phyloP scores from a whole-genome alignment of 2,113 vertebrate genomes.

The Regulus satrapa region DNA sequence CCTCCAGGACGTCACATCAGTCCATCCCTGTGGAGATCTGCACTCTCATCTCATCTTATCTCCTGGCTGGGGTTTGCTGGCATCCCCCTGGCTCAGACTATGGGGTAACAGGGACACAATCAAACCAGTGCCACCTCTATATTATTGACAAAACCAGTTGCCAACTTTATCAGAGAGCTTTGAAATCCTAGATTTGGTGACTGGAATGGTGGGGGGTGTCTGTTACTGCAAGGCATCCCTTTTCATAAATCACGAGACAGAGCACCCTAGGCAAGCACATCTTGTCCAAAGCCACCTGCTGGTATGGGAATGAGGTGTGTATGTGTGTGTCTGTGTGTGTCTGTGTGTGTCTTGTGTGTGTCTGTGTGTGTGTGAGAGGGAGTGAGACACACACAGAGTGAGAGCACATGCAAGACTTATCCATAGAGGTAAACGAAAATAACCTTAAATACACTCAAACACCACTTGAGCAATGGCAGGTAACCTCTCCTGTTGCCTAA shows the following conservation, averaged over 20 bases:
- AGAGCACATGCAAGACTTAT: not conserved
- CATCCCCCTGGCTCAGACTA: not conserved
- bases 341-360: rapidly evolving
- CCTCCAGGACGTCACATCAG: not conserved
- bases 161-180: not conserved
- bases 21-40: not conserved
- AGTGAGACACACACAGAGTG: not conserved
- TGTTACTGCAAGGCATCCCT: not conserved
- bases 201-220: not conserved
- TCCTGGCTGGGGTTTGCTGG: not conserved
- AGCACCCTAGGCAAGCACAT: not conserved
- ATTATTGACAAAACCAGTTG: not conserved
- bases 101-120: rapidly evolving
- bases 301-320: not conserved
- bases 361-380: not conserved
- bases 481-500: not conserved
- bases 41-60: not conserved
- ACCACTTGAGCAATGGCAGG: not conserved
- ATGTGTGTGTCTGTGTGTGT: rapidly evolving
- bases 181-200: not conserved
- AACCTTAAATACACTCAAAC: not conserved
- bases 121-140: not conserved
- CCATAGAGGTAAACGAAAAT: not conserved
- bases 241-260: not conserved
- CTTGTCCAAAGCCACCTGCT: not conserved